These are phyloP conservation scores for Yponomeuta malinellus DNA, from an alignment of 2,888 invertebrate genomes.

Conservation along the genomic window DNA sequence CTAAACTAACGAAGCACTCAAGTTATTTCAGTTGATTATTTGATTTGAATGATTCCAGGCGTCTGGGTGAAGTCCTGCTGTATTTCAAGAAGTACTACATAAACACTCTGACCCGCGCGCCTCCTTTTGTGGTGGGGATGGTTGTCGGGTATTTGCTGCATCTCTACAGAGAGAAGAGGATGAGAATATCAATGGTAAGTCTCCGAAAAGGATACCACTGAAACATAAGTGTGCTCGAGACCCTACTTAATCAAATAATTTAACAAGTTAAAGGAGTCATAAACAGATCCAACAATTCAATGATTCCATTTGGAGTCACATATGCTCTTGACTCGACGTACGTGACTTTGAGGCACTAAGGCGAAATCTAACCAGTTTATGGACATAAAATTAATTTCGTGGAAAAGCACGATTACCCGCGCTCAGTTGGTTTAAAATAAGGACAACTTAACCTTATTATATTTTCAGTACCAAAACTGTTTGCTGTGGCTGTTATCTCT, in stretches of 20 bases:
- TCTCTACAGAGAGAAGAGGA: conserved; percentile 33
- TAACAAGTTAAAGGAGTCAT: not conserved
- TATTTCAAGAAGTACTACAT: conserved; percentile 39
- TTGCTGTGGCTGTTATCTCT: conserved; percentile 38
- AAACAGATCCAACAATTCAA: not conserved
- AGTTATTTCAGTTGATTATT: no score
- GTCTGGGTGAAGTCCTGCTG: conserved; percentile 18
- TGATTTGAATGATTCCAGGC: not conserved
- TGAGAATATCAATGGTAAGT: conserved; percentile 34
- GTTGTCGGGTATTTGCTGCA: conserved; percentile 44
- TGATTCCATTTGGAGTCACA: no score
- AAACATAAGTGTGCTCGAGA: not conserved
- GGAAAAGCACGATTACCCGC: no score
- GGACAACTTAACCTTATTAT: not conserved
- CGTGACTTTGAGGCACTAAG: no score
- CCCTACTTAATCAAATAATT: no score
- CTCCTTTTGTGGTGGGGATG: conserved; percentile 53
- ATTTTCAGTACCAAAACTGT: not conserved
- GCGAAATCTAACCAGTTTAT: no score
- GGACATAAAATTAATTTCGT: no score
- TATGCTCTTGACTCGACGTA: no score
- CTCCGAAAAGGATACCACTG: not conserved
- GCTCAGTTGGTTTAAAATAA: not conserved
- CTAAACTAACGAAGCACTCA: no score
- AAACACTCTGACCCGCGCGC: conserved; percentile 43